Evolutionary conservation across 2,888 invertebrate species (phyloP).

Genomic region (Nomada ferruginata): DNA sequence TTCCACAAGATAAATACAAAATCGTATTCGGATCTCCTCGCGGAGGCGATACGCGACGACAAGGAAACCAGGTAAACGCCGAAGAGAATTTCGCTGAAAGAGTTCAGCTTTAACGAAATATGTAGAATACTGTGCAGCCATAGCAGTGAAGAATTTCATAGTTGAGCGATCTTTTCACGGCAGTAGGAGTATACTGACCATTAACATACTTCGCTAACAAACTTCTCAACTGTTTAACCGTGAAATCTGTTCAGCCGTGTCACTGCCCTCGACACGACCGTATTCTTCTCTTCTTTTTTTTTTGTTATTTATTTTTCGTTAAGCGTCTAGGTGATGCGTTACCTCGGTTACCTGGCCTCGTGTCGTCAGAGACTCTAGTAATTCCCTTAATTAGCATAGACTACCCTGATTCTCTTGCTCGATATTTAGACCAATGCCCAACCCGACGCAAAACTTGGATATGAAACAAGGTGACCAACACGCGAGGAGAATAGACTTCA

Average conservation of each 20-base stretch:
- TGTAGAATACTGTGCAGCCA: not conserved
- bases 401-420: constrained; percentile 13
- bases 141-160: constrained; percentile 14
- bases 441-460: constrained; percentile 32
- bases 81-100: not conserved
- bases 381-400: constrained; percentile 45
- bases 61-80: not conserved
- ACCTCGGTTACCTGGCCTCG: not conserved
- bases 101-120: constrained; percentile 3
- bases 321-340: constrained; percentile 2
- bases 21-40: too few relatives aligned
- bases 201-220: constrained; percentile 37
- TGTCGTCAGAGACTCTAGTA: constrained; percentile 7
- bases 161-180: not conserved
- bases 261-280: not conserved
- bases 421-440: constrained; percentile 15
- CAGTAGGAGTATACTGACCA: constrained; percentile 6
- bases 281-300: not conserved
- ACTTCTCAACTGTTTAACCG: constrained; percentile 22
- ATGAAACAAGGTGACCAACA: constrained; percentile 61
- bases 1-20: too few relatives aligned
- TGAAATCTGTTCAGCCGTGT: constrained; percentile 21
- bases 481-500: constrained; percentile 62
- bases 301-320: too few relatives aligned
- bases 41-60: not conserved